phyloP scores from a whole-genome alignment of 2,797 vertebrate species.

The Trachurus trachurus region DNA sequence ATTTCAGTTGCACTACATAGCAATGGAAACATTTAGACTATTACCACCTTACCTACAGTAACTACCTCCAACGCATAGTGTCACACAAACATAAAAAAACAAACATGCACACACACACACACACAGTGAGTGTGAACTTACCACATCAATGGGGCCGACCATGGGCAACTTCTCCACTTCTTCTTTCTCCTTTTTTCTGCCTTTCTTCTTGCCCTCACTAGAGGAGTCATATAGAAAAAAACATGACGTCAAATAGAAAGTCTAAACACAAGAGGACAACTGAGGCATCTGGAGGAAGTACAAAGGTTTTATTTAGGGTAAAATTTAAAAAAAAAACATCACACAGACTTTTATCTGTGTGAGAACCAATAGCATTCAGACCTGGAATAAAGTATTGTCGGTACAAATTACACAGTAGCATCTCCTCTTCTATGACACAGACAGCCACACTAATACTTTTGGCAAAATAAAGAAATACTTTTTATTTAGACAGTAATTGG shows the following conservation, averaged over 20 bases:
- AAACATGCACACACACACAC: too few relatives aligned
- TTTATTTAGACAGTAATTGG: neutral
- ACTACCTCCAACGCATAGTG: too few relatives aligned
- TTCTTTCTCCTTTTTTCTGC: constrained; percentile 61
- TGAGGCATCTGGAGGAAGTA: neutral
- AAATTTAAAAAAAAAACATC: too few relatives aligned
- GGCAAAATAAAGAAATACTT: neutral
- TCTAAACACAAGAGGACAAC: neutral
- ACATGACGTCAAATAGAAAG: neutral
- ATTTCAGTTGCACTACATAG: neutral
- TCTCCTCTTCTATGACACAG: too few relatives aligned
- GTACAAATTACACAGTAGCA: too few relatives aligned
- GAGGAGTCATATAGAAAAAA: neutral
- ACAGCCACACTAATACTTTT: neutral
- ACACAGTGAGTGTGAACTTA: constrained; percentile 49
- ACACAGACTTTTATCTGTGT: too few relatives aligned
- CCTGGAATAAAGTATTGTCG: too few relatives aligned
- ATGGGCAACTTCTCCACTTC: constrained; percentile 65
- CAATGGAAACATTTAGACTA: neutral
- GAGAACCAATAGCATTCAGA: too few relatives aligned
- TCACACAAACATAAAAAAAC: too few relatives aligned
- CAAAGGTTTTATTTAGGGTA: neutral
- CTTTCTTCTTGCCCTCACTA: constrained; percentile 52
- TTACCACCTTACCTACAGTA: too few relatives aligned
- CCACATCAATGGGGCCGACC: constrained; percentile 80